phyloP scores from a whole-genome alignment of 2,888 invertebrate genomes.

The Leuctra nigra region DNA sequence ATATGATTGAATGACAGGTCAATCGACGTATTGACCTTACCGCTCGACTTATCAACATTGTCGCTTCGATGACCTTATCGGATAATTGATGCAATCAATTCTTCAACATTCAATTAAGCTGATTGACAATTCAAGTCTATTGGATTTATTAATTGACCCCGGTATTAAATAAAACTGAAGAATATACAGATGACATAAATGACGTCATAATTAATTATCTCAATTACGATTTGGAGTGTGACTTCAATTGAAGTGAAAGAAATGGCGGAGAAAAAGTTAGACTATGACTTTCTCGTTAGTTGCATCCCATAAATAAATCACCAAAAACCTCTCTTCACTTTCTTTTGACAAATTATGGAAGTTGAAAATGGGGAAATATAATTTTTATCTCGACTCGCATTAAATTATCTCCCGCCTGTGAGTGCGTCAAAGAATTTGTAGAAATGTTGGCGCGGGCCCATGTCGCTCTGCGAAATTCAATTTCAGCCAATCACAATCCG shows the following conservation, averaged over 20 bases:
- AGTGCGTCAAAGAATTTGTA: conserved; percentile 20
- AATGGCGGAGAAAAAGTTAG: too few relatives aligned
- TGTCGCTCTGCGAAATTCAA: conserved; percentile 12
- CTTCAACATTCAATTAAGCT: conserved; percentile 24
- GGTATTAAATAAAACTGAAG: neutral
- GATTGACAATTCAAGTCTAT: conserved; percentile 23
- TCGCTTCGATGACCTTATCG: conserved; percentile 2
- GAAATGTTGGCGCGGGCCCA: conserved; percentile 2
- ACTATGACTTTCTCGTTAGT: conserved; percentile 27
- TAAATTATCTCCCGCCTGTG: conserved; percentile 27
- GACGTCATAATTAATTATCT: conserved; percentile 1
- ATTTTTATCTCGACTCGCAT: conserved; percentile 23
- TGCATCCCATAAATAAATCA: conserved; percentile 27
- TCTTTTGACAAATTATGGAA: conserved; percentile 30
- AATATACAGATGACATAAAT: too few relatives aligned
- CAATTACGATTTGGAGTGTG: neutral
- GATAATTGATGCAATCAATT: conserved; percentile 17
- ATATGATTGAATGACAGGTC: neutral
- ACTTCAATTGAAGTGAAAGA: neutral
- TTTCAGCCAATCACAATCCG: conserved; percentile 16
- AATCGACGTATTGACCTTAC: neutral
- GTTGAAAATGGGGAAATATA: conserved; percentile 30
- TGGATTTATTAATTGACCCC: conserved; percentile 24
- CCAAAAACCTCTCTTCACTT: conserved; percentile 21
- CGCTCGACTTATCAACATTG: neutral